Evolutionary conservation across 1,140 invertebrate genomes (phyloP).

Genomic region (Gonioctena quinquepunctata): DNA sequence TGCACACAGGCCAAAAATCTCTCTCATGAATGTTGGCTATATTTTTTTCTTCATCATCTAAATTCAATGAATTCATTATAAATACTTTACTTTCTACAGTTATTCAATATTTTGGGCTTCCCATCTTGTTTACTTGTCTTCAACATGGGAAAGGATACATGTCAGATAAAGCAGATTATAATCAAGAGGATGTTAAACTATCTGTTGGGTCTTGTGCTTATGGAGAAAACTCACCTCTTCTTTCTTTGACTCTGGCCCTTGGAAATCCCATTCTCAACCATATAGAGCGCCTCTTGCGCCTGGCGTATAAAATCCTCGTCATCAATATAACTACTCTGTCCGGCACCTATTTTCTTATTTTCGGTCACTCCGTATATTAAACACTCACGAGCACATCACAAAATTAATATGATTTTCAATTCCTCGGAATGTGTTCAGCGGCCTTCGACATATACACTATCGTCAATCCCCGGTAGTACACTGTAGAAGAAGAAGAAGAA

Average conservation of each 20-base stretch:
- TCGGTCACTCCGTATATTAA: slow-evolving; percentile 7
- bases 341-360: slow-evolving; percentile 43
- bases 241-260: slow-evolving; percentile 49
- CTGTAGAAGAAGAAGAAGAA: background rate
- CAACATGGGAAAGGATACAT: too few relatives aligned
- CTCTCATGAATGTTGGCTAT: too few relatives aligned
- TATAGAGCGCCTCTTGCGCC: slow-evolving; percentile 47
- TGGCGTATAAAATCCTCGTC: slow-evolving; percentile 43
- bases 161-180: too few relatives aligned
- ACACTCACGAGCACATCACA: slow-evolving; percentile 12
- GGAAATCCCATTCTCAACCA: slow-evolving; percentile 43
- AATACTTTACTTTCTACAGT: too few relatives aligned
- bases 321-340: slow-evolving; percentile 40
- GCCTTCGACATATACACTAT: background rate
- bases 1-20: too few relatives aligned
- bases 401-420: background rate
- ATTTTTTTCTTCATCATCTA: too few relatives aligned
- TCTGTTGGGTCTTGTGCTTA: too few relatives aligned
- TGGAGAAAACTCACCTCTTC: slow-evolving; percentile 47
- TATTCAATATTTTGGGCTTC: too few relatives aligned
- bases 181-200: too few relatives aligned
- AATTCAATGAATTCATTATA: too few relatives aligned
- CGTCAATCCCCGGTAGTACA: background rate
- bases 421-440: too few relatives aligned
- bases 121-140: too few relatives aligned